Percentiles rank a stretch among this genome's conserved stretches.
These are phyloP conservation scores for Mesochorus sp. DNA, from an alignment of 2,888 invertebrate genomes.

Conservation along the genomic window DNA sequence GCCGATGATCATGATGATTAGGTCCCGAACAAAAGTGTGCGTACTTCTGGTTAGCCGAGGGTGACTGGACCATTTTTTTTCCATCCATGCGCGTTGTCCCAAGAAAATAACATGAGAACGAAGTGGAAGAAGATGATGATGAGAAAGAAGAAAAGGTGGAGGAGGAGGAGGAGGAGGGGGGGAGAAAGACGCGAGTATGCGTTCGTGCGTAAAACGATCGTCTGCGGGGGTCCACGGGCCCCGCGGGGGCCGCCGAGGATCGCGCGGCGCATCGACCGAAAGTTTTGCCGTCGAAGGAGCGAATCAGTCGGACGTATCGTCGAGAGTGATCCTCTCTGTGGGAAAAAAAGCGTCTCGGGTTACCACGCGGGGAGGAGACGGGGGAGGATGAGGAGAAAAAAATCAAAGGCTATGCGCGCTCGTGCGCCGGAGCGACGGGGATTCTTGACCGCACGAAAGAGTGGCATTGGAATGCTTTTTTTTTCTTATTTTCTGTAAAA, in stretches of 20 bases:
- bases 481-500: background rate
- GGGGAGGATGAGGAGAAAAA: slow-evolving; percentile 40
- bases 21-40: slow-evolving; percentile 42
- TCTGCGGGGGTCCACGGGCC: slow-evolving; percentile 74
- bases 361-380: slow-evolving; percentile 19
- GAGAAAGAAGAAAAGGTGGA: background rate
- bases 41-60: slow-evolving; percentile 56
- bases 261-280: slow-evolving; percentile 45
- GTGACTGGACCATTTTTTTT: slow-evolving; percentile 51
- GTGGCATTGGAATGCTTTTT: slow-evolving; percentile 36
- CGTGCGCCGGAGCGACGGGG: slow-evolving; percentile 21
- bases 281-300: slow-evolving; percentile 34
- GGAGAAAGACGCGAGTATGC: slow-evolving; percentile 28
- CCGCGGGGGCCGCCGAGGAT: slow-evolving; percentile 30
- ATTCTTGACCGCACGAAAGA: slow-evolving; percentile 43
- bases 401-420: slow-evolving; percentile 36
- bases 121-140: slow-evolving; percentile 2
- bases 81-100: slow-evolving; percentile 41
- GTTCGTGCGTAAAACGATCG: slow-evolving; percentile 77
- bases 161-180: slow-evolving; percentile 7
- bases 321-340: slow-evolving; percentile 45
- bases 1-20: slow-evolving; percentile 45
- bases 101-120: slow-evolving; percentile 40
- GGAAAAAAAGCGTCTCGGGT: slow-evolving; percentile 57
- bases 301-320: slow-evolving; percentile 72